A percentile compares a stretch with the other conserved stretches of the same genome.
phyloP scores from a whole-genome alignment of 2,888 invertebrate species.

The Elgonia sp. region DNA sequence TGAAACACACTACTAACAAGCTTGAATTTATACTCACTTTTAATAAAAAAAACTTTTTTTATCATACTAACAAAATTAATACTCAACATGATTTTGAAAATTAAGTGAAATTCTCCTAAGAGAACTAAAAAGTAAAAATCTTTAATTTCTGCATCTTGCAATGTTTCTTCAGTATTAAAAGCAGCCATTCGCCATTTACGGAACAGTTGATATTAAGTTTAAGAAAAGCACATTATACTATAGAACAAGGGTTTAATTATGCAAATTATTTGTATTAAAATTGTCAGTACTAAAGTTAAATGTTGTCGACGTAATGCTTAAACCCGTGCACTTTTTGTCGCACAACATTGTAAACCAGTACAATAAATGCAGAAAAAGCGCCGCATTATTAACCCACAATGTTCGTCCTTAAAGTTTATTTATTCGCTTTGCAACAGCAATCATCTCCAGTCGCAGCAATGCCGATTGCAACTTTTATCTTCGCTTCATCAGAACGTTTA shows the following conservation, averaged over 20 bases:
- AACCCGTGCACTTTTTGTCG: not conserved
- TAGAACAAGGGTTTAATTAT: slow-evolving; percentile 18
- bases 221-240: not conserved
- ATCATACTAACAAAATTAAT: no score
- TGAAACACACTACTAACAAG: no score
- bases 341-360: not conserved
- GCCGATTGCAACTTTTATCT: slow-evolving; percentile 41
- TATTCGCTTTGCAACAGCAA: slow-evolving; percentile 6
- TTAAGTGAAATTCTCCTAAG: no score
- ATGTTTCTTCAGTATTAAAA: not conserved
- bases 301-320: not conserved
- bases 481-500: slow-evolving; percentile 34
- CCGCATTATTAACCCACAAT: slow-evolving; percentile 4
- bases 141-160: no score
- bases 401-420: slow-evolving; percentile 23
- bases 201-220: slow-evolving; percentile 1
- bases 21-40: no score
- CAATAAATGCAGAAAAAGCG: slow-evolving; percentile 9
- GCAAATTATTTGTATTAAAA: slow-evolving; percentile 32
- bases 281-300: slow-evolving; percentile 21
- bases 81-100: no score
- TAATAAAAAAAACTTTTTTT: no score
- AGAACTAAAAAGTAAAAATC: no score
- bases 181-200: slow-evolving; percentile 12
- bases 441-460: not conserved